Evolutionary conservation across 2,888 invertebrate species (phyloP), one percentile per base, ranked within the genome.

Genomic region (Dynastes grantii): DNA sequence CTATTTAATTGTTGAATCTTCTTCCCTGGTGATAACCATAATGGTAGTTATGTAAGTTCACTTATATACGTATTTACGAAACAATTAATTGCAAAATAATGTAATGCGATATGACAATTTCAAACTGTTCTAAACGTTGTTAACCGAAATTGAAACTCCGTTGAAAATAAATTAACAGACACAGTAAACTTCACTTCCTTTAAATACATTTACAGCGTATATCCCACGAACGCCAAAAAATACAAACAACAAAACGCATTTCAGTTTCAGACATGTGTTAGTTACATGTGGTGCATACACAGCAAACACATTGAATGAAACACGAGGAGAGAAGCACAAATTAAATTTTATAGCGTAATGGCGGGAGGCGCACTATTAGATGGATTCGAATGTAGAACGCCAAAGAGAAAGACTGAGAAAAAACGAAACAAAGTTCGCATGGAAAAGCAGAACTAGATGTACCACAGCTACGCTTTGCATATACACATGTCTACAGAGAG

Each of bases 311-410:
- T 27, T 8, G 13, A 27, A 67, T 67, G 67, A 49, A 67, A 67
- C 67, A 49, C 67, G 67, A 67, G 67, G 45, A 67, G 67, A 67
- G 45, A 22, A 49, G 40, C 45, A 49, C 67, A 67, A 67, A 67
- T 67, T 67, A 67, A 67, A 67, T 67, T 67, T 67, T 67, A 67
- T 67, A 45, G 67, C 22, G 49, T 67, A 67, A 67, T 67, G 67
- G 67, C 45, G 45, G 67, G 27, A 67, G 67, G 13, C 67, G 8
- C 67, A 67, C 67, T 67, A 67, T 67, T 67, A 67, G 67, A 67
- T 16, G 67, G 67, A 49, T 67, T 49, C 45, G 45, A 49, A 67
- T 67, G 67, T 49, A 45, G 67, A 49, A 67, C 45, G 49, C 45
- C 45, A 67, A 45, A 67, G 45, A 63, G 16, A 45, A 45, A 49